A percentile compares a stretch with the other conserved stretches of the same genome.
These are phyloP conservation scores for Anoncus sp. DNA, from an alignment of 2,888 invertebrate species.

Conservation along the genomic window DNA sequence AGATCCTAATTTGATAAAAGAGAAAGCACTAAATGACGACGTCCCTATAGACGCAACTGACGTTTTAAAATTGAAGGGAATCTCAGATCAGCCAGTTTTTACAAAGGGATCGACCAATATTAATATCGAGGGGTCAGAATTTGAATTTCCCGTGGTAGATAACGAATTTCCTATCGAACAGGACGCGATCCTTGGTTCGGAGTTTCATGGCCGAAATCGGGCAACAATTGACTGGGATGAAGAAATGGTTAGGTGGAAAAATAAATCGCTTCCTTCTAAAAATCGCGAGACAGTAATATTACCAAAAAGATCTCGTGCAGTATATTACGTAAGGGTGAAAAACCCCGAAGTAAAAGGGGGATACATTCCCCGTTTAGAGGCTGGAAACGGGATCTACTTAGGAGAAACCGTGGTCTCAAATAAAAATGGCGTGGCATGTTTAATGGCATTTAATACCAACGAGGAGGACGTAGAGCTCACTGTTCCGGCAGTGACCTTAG, in stretches of 20 bases:
- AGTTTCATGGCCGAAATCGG: slow-evolving; percentile 12
- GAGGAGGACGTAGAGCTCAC: slow-evolving; percentile 29
- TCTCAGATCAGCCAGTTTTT: not conserved
- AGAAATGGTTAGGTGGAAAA: not conserved
- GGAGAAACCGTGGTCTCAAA: not conserved
- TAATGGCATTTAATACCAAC: slow-evolving; percentile 27
- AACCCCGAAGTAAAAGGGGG: slow-evolving; percentile 3
- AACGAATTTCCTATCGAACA: too few relatives aligned
- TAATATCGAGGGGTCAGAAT: not conserved
- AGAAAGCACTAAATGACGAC: not conserved
- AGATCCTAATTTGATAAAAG: slow-evolving; percentile 15
- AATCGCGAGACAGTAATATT: not conserved
- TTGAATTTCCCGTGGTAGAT: not conserved
- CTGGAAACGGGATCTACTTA: not conserved
- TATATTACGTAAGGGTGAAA: not conserved
- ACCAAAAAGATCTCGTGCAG: not conserved
- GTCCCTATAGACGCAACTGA: slow-evolving; percentile 5
- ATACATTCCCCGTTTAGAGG: slow-evolving; percentile 7
- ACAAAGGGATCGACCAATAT: not conserved
- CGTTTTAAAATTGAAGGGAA: slow-evolving; percentile 1
- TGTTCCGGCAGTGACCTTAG: slow-evolving; percentile 25
- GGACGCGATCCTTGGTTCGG: slow-evolving; percentile 23
- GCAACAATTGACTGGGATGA: slow-evolving; percentile 15
- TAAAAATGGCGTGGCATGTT: slow-evolving; percentile 27
- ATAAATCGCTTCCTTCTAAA: not conserved